Percentiles rank a stretch among this genome's conserved stretches.
phyloP scores from a whole-genome alignment of 2,113 vertebrate genomes.

The Crypturellus undulatus region DNA sequence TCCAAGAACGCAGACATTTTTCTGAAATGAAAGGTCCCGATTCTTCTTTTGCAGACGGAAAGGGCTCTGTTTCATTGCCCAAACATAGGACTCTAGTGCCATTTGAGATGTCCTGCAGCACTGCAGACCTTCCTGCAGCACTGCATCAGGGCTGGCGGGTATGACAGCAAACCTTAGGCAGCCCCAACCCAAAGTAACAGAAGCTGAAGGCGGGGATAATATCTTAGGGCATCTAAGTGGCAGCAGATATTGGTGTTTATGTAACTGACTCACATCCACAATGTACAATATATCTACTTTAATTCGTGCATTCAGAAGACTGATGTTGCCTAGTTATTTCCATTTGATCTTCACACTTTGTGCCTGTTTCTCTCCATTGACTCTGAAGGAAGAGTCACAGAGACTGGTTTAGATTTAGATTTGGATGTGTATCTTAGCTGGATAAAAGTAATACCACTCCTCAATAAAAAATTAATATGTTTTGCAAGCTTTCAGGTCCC shows the following conservation, averaged over 20 bases:
- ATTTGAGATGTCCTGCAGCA: not conserved
- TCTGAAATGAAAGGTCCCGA: not conserved
- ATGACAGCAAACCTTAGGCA: not conserved
- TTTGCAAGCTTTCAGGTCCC: not conserved
- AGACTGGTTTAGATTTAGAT: not conserved
- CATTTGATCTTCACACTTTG: not conserved
- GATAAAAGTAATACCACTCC: not conserved
- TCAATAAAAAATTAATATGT: not conserved
- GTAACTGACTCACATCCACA: not conserved
- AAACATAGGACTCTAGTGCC: not conserved
- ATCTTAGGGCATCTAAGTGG: not conserved
- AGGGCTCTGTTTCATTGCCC: not conserved
- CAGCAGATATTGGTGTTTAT: not conserved
- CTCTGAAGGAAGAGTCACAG: not conserved
- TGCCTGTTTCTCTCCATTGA: not conserved
- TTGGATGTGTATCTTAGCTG: not conserved
- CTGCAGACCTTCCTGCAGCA: not conserved
- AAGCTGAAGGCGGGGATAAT: not conserved
- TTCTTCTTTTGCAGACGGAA: not conserved
- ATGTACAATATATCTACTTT: not conserved
- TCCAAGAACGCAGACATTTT: not conserved
- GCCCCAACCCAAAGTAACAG: not conserved
- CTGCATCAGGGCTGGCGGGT: not conserved
- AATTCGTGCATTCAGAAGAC: not conserved
- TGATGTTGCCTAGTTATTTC: not conserved